phyloP scores from a whole-genome alignment of 1,140 invertebrate species.

The Vanessa tameamea region DNA sequence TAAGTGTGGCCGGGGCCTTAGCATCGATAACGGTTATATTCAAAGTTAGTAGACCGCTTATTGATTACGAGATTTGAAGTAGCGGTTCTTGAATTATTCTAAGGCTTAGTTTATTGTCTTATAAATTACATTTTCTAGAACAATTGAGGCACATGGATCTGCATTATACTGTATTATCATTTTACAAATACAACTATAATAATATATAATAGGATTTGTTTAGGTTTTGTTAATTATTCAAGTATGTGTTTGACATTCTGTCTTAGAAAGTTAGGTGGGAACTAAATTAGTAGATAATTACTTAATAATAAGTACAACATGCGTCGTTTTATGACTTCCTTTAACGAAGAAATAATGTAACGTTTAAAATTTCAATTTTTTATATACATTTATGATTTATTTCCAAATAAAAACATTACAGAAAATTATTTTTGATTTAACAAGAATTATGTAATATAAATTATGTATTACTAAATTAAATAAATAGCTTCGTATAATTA shows the following conservation, averaged over 20 bases:
- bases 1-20: conserved; percentile 20
- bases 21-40: conserved; percentile 29
- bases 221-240: neutral
- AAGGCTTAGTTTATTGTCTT: conserved; percentile 10
- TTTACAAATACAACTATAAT: no score
- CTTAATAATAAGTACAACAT: neutral
- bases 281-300: neutral
- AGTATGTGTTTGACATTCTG: neutral
- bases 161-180: neutral
- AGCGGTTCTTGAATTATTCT: conserved; percentile 26
- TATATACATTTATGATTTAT: no score
- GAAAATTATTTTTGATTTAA: no score
- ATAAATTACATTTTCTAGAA: conserved; percentile 6
- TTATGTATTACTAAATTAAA: no score
- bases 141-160: neutral
- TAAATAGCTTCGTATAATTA: neutral
- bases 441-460: no score
- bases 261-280: neutral
- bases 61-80: conserved; percentile 33
- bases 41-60: conserved; percentile 25
- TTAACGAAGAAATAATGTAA: neutral
- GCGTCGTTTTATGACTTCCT: neutral
- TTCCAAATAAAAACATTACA: no score
- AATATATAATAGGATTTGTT: neutral
- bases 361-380: no score